Percentiles rank a stretch among this genome's conserved stretches.
Evolutionary conservation across 2,888 invertebrate species (phyloP).

Genomic region (Nymphalis c-album): DNA sequence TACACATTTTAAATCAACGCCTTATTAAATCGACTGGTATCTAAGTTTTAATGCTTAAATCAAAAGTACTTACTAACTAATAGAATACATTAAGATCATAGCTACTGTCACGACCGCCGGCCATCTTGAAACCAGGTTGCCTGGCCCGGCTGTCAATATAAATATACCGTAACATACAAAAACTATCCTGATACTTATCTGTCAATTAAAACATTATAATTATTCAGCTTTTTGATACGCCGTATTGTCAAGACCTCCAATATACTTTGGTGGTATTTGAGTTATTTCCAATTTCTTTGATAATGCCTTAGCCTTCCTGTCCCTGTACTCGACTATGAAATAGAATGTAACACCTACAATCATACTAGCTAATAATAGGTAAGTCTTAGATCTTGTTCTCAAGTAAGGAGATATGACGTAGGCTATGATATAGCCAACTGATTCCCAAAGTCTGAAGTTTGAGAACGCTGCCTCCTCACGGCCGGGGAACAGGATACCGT

Average conservation of each 20-base stretch:
- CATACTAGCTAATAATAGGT: conserved; percentile 74
- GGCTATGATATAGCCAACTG: conserved; percentile 84
- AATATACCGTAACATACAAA: too few species aligned
- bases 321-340: conserved; percentile 64
- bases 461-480: conserved; percentile 85
- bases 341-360: conserved; percentile 79
- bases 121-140: too few species aligned
- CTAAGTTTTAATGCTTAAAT: too few species aligned
- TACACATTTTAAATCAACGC: too few species aligned
- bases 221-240: conserved; percentile 58
- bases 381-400: conserved; percentile 77
- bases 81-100: too few species aligned
- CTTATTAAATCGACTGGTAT: too few species aligned
- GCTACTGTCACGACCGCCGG: too few species aligned
- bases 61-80: too few species aligned
- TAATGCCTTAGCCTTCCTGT: conserved; percentile 47
- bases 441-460: conserved; percentile 86
- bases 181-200: too few species aligned
- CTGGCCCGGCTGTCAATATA: too few species aligned
- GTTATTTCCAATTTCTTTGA: conserved; percentile 44
- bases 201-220: neutral
- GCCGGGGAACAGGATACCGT: conserved; percentile 83
- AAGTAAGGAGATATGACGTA: conserved; percentile 81
- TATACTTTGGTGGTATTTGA: conserved; percentile 34
- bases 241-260: conserved; percentile 63